Evolutionary conservation across 2,797 vertebrate genomes (phyloP), one percentile per base, ranked within the genome.

Genomic region (Pogoniulus pusillus): DNA sequence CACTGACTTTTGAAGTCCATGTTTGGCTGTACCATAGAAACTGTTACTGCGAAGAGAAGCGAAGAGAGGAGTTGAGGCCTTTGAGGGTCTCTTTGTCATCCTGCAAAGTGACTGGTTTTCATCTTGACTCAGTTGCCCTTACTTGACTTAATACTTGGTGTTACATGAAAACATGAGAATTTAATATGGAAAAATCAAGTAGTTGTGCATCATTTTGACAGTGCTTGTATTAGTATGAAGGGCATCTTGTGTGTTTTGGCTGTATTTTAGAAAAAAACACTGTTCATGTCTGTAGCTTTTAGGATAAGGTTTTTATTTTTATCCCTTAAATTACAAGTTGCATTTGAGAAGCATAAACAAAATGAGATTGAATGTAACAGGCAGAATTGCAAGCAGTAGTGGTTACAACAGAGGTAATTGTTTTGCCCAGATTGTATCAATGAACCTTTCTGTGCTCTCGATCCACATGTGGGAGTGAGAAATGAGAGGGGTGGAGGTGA

Each of bases 281-380:
- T 30, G 14, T 65, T 59, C 80, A 45, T n/a, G 59, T 72, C 63
- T 89, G 64, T 85, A 88, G 72, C 49, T 68, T 93, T 85, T 85
- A 59, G 68, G 41, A 54, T 45, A 29, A 82, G 59, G 24, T 20
- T 92, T 91, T 91, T 95, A 94, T 96, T 96, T 97, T 96, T 96
- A 95, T 93, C 90, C 54, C 78, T 95, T 57, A 93, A 72, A 97
- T 97, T 96, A 57, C 71, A 91, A 82, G 55, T 78, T 96, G 69
- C 34, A 59, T 89, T 93, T 91, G 82, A 92, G 88, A 93, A 95
- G 84, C 45, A 6, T 84, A 91, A 96, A 93, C 62, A 85, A 93
- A 94, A 87, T 4, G 17, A 65, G 65, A 77, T 0, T 89, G 47
- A 80, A 75, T 86, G 51, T 95, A 83, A 68, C 73, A 64, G 73